Evolutionary conservation across 2,113 vertebrate genomes (phyloP).

Genomic region (Naja naja): DNA sequence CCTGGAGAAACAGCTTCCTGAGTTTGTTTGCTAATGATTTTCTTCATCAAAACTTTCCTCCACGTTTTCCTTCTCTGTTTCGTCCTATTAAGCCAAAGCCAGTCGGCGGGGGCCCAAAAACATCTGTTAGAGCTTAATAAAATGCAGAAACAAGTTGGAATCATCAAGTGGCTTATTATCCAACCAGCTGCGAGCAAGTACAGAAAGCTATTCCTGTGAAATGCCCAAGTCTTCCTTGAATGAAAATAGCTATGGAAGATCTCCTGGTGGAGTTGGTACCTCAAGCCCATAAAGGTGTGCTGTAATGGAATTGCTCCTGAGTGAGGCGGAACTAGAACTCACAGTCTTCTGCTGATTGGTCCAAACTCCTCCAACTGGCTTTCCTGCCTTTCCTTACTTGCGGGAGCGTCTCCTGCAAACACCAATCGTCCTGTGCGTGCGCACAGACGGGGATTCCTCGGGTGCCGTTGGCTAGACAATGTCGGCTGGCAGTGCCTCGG

Average conservation of each 20-base stretch:
- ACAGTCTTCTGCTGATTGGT: background rate
- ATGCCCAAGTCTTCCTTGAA: background rate
- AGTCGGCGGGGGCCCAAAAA: slow-evolving; percentile 31
- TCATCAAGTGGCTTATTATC: slow-evolving; percentile 17
- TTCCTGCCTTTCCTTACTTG: too few relatives aligned
- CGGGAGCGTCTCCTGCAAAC: too few relatives aligned
- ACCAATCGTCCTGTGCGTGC: too few relatives aligned
- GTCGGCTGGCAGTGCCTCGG: too few relatives aligned
- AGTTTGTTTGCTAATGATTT: slow-evolving; percentile 34
- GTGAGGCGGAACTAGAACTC: background rate
- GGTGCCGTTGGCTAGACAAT: too few relatives aligned
- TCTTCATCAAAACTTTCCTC: slow-evolving; percentile 27
- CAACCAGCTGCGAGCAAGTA: background rate
- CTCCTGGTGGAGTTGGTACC: background rate
- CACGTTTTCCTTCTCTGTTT: slow-evolving; percentile 26
- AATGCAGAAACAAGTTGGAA: background rate
- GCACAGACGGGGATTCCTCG: too few relatives aligned
- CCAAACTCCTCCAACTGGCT: too few relatives aligned
- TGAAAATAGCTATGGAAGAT: background rate
- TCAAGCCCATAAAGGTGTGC: background rate
- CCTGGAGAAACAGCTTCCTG: background rate
- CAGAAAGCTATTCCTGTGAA: background rate
- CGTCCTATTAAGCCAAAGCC: slow-evolving; percentile 24
- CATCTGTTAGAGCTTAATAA: slow-evolving; percentile 37
- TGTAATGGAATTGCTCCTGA: too few relatives aligned